Conservation (phyloP, 1,140 invertebrate genomes). For the Cydia fagiglandana region DNA sequence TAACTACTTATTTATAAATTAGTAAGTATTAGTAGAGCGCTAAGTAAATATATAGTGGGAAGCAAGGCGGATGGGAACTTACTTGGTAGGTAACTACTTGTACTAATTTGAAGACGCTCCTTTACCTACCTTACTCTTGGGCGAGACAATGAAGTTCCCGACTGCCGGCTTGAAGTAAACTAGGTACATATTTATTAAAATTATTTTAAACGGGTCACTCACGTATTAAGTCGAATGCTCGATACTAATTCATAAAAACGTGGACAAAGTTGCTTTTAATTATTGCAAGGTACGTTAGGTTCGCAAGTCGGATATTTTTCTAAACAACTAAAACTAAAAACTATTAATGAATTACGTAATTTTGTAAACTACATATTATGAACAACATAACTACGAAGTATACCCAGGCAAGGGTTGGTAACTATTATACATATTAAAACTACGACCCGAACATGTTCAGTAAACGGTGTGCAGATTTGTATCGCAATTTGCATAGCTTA, state of each 20-base stretch:
- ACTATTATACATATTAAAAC: constrained; percentile 26
- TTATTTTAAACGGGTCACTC: too few relatives aligned
- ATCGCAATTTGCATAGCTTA: constrained; percentile 57
- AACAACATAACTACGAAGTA: background rate
- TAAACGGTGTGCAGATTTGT: constrained; percentile 48
- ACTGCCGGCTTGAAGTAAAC: background rate
- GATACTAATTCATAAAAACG: too few relatives aligned
- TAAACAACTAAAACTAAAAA: background rate
- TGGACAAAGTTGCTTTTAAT: background rate
- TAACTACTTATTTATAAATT: background rate
- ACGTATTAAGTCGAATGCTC: too few relatives aligned
- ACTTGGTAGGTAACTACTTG: background rate
- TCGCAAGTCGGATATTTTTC: background rate
- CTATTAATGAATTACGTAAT: background rate
- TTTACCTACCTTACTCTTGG: background rate
- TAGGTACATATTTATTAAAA: background rate
- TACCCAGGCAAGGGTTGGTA: background rate
- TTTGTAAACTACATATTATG: background rate
- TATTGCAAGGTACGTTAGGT: background rate
- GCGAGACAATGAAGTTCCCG: background rate
- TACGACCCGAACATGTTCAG: constrained; percentile 34
- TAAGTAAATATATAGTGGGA: background rate
- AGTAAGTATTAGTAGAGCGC: constrained; percentile 1
- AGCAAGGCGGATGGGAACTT: background rate
- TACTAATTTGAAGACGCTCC: background rate